A percentile compares a stretch with the other conserved stretches of the same genome.
Evolutionary conservation across 2,888 invertebrate genomes (phyloP).

Genomic region (Prenolepis imparis): DNA sequence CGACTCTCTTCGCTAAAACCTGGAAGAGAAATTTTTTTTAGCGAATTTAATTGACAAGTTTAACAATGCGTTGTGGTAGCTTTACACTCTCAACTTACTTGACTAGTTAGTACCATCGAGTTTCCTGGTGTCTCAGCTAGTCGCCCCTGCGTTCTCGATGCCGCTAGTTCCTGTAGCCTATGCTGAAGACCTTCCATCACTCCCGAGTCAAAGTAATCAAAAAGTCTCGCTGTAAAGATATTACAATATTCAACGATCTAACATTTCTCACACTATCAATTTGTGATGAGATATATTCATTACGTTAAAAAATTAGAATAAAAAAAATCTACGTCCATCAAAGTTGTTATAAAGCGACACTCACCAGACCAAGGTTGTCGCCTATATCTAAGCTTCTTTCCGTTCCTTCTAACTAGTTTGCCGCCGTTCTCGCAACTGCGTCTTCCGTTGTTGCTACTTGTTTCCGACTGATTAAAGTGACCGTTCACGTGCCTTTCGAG

Average conservation of each 20-base stretch:
- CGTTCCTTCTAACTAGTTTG: constrained; percentile 94
- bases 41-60: not conserved
- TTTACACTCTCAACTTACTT: constrained; percentile 84
- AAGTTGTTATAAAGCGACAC: constrained; percentile 67
- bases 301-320: not conserved
- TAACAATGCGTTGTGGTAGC: not conserved
- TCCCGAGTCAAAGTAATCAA: constrained; percentile 97
- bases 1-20: constrained; percentile 90
- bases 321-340: not conserved
- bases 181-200: constrained; percentile 97
- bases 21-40: constrained; percentile 75
- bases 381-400: constrained; percentile 95
- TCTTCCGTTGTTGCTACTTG: constrained; percentile 88
- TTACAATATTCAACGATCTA: not conserved
- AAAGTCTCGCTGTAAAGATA: constrained; percentile 93
- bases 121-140: constrained; percentile 90
- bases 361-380: constrained; percentile 96
- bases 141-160: constrained; percentile 88
- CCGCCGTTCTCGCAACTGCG: constrained; percentile 91
- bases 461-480: constrained; percentile 92
- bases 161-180: constrained; percentile 89
- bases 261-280: not conserved
- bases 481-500: constrained; percentile 97
- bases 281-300: not conserved
- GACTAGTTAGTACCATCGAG: constrained; percentile 91